phyloP scores from a whole-genome alignment of 2,113 vertebrate genomes.

The Nesoenas mayeri region DNA sequence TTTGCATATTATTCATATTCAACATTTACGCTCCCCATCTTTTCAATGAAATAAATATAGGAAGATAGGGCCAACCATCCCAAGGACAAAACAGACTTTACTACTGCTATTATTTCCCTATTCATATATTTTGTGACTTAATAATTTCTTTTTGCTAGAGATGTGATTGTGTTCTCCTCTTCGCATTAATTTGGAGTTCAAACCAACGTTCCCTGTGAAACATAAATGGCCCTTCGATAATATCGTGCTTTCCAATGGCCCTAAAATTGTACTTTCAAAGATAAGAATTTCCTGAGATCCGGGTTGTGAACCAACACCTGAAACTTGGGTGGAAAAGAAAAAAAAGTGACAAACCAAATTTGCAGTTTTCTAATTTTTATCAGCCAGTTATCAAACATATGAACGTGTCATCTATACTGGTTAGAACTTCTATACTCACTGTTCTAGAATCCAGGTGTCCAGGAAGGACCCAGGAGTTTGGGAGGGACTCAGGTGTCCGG shows the following conservation, averaged over 20 bases:
- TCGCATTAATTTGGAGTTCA: neutral
- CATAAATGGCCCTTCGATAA: neutral
- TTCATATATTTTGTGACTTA: neutral
- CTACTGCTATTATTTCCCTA: neutral
- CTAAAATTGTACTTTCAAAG: accelerated
- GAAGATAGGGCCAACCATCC: neutral
- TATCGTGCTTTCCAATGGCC: neutral
- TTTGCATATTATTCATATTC: neutral
- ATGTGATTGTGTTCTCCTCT: neutral
- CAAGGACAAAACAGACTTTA: neutral
- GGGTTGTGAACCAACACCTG: neutral
- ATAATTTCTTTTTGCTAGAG: neutral
- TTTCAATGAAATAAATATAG: neutral
- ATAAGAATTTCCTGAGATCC: neutral
- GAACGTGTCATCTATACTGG: too few relatives aligned
- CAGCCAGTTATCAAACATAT: neutral
- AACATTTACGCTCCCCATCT: neutral
- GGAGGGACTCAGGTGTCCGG: too few relatives aligned
- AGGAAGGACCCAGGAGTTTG: too few relatives aligned
- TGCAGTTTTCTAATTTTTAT: neutral
- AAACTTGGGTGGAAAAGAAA: accelerated
- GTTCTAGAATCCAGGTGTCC: too few relatives aligned
- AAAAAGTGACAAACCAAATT: neutral
- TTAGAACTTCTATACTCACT: neutral
- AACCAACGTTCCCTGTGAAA: neutral